phyloP scores from a whole-genome alignment of 2,113 vertebrate species.

The Macrotis lagotis region DNA sequence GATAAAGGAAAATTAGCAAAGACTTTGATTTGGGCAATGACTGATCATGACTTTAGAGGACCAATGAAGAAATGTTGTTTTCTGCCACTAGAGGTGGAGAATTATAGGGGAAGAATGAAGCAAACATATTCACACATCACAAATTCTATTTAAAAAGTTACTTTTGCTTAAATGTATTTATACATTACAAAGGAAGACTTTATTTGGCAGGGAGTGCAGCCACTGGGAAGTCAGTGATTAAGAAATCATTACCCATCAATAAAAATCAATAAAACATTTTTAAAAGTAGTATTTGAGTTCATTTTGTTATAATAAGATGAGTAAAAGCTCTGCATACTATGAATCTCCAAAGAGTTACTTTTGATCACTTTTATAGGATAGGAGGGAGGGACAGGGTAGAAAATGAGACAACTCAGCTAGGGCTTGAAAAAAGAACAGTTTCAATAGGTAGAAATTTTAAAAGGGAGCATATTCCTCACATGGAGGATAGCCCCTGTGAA shows the following conservation, averaged over 20 bases:
- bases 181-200: background rate
- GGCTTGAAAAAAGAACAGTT: background rate
- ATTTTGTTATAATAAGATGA: background rate
- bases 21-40: background rate
- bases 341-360: background rate
- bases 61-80: background rate
- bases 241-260: background rate
- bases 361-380: background rate
- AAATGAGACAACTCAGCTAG: background rate
- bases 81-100: background rate
- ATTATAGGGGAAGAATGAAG: background rate
- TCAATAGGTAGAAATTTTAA: background rate
- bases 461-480: background rate
- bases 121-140: background rate
- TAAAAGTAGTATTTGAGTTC: background rate
- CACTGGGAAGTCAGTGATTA: background rate
- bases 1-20: background rate
- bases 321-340: background rate
- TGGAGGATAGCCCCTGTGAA: background rate
- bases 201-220: background rate
- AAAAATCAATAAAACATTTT: background rate
- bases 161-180: background rate
- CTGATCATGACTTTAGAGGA: background rate
- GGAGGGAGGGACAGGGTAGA: background rate
- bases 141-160: background rate